Conservation (phyloP, 2,113 vertebrate species). For the Psammodynastes pulverulentus region DNA sequence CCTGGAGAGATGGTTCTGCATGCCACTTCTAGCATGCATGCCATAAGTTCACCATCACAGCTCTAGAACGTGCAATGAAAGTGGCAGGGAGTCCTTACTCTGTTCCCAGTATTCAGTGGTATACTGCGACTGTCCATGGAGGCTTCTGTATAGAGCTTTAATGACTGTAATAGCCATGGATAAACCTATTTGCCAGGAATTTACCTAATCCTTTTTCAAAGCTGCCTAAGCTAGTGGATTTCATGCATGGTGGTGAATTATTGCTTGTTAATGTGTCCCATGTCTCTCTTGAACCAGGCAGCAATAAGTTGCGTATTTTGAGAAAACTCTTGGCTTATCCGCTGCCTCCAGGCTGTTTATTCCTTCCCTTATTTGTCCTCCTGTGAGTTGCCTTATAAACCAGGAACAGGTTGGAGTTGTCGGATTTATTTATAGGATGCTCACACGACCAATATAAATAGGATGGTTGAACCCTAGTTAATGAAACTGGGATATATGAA, state of each 20-base stretch:
- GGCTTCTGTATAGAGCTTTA: background rate
- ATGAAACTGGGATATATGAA: background rate
- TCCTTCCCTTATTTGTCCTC: background rate
- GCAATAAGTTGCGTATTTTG: background rate
- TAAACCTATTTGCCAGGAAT: background rate
- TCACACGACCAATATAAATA: background rate
- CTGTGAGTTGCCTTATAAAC: background rate
- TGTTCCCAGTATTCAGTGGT: background rate
- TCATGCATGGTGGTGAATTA: background rate
- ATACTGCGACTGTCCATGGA: background rate
- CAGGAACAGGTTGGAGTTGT: background rate
- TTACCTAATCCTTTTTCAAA: conserved; percentile 3
- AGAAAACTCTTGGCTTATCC: background rate
- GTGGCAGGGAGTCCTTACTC: too few species aligned
- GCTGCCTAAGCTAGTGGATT: background rate
- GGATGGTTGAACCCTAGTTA: background rate
- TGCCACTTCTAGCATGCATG: too few species aligned
- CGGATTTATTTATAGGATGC: background rate
- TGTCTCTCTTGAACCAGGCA: background rate
- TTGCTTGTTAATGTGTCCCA: background rate
- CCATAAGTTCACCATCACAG: too few species aligned
- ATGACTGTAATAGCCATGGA: background rate
- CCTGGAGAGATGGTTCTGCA: too few species aligned
- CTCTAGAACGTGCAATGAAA: background rate
- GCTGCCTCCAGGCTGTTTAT: background rate